Evolutionary conservation across 1,140 invertebrate genomes (phyloP).

Genomic region (Vollenhovia emeryi): DNA sequence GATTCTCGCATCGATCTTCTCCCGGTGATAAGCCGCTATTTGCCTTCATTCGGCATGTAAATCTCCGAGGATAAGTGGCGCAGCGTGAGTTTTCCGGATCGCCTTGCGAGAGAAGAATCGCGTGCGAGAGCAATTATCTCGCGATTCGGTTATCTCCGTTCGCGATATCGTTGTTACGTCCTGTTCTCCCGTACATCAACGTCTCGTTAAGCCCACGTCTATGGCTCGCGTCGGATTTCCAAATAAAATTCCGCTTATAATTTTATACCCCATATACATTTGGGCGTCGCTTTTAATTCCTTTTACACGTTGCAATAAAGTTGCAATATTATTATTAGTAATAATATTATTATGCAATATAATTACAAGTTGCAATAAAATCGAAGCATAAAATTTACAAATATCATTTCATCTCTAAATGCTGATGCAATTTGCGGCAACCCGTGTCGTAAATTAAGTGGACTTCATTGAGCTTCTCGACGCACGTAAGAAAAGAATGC

Average conservation of each 20-base stretch:
- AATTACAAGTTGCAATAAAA: too few relatives aligned
- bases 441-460: too few relatives aligned
- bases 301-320: too few relatives aligned
- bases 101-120: conserved; percentile 18
- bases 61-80: conserved; percentile 35
- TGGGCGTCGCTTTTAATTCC: background rate
- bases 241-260: background rate
- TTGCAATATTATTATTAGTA: too few relatives aligned
- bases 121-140: conserved; percentile 32
- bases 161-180: background rate
- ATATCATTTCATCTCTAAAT: background rate
- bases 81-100: conserved; percentile 57
- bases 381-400: background rate
- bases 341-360: too few relatives aligned
- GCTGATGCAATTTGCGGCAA: background rate
- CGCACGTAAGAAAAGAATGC: too few relatives aligned
- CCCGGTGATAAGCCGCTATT: conserved; percentile 22
- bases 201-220: background rate
- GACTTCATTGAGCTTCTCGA: background rate
- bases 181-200: background rate
- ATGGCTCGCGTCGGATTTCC: background rate
- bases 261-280: background rate
- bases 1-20: conserved; percentile 6
- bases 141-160: background rate
- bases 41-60: conserved; percentile 31